These are phyloP conservation scores for Coenobita brevimanus DNA, from an alignment of 1,140 invertebrate species.

Conservation along the genomic window DNA sequence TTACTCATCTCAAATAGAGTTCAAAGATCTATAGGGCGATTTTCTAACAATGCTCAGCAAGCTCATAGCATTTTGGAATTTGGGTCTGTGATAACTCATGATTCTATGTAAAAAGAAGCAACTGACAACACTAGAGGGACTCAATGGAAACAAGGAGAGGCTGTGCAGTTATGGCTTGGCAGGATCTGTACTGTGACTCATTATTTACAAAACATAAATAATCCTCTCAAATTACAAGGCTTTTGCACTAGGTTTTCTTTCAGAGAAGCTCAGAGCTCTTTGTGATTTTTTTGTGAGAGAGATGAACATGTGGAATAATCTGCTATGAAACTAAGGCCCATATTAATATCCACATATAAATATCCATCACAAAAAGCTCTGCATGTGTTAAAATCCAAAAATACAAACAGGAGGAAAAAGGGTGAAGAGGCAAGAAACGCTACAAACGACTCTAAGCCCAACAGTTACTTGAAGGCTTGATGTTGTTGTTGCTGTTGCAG, in stretches of 20 bases:
- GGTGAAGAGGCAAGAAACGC: constrained; percentile 63
- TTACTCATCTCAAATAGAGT: constrained; percentile 32
- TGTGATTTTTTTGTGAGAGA: constrained; percentile 58
- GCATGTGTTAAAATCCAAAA: constrained; percentile 67
- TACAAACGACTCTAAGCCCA: constrained; percentile 65
- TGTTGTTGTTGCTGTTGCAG: constrained; percentile 27
- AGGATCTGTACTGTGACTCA: constrained; percentile 35
- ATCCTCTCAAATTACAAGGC: constrained; percentile 56
- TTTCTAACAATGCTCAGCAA: constrained; percentile 53
- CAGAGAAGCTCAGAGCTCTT: constrained; percentile 64
- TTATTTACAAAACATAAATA: constrained; percentile 39
- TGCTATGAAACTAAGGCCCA: too few species aligned
- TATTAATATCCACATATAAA: constrained; percentile 18
- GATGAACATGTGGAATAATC: too few species aligned
- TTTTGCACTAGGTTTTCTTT: constrained; percentile 59
- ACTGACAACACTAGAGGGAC: neutral
- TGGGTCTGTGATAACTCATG: neutral
- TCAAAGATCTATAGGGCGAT: constrained; percentile 37
- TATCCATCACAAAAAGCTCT: constrained; percentile 63
- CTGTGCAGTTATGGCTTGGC: constrained; percentile 33
- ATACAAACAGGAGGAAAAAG: constrained; percentile 66
- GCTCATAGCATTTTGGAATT: constrained; percentile 29
- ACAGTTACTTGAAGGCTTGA: constrained; percentile 61
- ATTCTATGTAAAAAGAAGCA: neutral
- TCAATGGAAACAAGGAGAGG: constrained; percentile 8